Conservation (phyloP, 2,888 invertebrate species). For the Heliconius ethilla region DNA sequence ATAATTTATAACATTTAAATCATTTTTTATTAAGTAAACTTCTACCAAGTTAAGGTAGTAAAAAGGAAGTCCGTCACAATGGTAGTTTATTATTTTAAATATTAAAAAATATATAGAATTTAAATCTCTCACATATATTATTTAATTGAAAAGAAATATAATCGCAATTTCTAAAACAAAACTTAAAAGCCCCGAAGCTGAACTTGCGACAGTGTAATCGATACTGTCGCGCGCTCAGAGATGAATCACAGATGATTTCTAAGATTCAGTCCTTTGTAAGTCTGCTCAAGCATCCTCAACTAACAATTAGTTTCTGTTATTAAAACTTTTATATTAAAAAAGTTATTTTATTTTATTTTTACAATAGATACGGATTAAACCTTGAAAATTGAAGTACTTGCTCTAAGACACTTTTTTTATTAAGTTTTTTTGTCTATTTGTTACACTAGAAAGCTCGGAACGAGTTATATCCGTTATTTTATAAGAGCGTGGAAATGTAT, state of each 20-base stretch:
- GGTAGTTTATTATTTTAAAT: too few species aligned
- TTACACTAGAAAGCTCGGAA: too few species aligned
- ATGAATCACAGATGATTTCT: constrained; percentile 80
- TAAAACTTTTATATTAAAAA: too few species aligned
- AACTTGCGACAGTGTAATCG: constrained; percentile 80
- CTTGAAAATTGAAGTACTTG: background rate
- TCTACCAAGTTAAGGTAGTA: too few species aligned
- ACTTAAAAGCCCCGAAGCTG: constrained; percentile 3
- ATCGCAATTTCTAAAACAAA: constrained; percentile 54
- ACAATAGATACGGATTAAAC: background rate
- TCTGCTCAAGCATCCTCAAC: constrained; percentile 5
- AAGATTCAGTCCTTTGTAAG: constrained; percentile 44
- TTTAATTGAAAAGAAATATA: too few species aligned
- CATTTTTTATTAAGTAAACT: background rate
- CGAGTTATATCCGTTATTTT: too few species aligned
- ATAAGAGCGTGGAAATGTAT: too few species aligned
- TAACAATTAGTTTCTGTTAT: too few species aligned
- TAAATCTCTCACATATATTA: too few species aligned
- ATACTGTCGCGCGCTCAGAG: constrained; percentile 83
- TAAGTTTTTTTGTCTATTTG: too few species aligned
- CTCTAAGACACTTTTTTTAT: background rate
- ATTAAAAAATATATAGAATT: too few species aligned
- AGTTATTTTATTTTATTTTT: background rate
- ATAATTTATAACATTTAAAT: background rate
- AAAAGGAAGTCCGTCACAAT: background rate